Conservation (phyloP, 2,888 invertebrate genomes). For the Cantharis rufa region DNA sequence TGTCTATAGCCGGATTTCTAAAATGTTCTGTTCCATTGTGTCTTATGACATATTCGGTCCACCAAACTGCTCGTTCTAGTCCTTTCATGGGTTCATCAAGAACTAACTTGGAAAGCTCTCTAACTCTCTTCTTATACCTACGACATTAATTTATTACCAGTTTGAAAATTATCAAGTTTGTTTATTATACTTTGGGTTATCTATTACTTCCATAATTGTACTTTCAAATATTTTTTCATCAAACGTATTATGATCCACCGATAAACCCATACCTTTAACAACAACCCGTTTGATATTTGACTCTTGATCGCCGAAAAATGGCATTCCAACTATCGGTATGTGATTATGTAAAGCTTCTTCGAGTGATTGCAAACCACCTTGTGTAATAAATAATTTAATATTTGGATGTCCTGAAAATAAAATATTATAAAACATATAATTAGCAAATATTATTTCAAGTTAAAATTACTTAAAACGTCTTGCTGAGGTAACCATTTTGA, state of each 20-base stretch:
- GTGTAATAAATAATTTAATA: conserved; percentile 56
- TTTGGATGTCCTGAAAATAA: conserved; percentile 49
- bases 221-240: conserved; percentile 41
- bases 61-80: conserved; percentile 41
- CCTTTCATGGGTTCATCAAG: conserved; percentile 40
- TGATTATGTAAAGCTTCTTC: conserved; percentile 55
- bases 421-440: background rate
- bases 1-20: background rate
- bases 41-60: background rate
- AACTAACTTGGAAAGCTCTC: conserved; percentile 27
- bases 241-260: conserved; percentile 44
- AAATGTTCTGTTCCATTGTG: background rate
- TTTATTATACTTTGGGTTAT: conserved; percentile 20
- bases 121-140: conserved; percentile 38
- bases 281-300: conserved; percentile 42
- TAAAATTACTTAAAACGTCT: conserved; percentile 47
- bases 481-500: conserved; percentile 54
- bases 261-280: conserved; percentile 44
- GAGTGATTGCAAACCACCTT: conserved; percentile 56
- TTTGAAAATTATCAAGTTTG: background rate
- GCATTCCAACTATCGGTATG: conserved; percentile 54
- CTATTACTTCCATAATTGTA: conserved; percentile 37
- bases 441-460: background rate
- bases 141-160: conserved; percentile 9
- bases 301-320: conserved; percentile 54